These are phyloP conservation scores for Poecilus cupreus DNA, from an alignment of 2,888 invertebrate species.

Conservation along the genomic window DNA sequence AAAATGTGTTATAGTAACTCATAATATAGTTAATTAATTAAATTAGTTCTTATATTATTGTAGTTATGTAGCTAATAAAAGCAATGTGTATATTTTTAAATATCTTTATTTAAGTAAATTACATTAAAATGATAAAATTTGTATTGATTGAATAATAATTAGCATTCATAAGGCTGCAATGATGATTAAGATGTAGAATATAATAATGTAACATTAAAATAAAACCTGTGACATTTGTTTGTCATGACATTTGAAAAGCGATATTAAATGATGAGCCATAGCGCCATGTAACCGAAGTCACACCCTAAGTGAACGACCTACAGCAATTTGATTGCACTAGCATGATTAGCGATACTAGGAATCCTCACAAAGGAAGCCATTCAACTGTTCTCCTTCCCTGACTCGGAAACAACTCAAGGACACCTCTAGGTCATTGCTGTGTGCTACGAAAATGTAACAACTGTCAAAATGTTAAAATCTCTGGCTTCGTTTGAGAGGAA, in stretches of 20 bases:
- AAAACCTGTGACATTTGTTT: constrained; percentile 46
- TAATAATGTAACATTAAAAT: constrained; percentile 25
- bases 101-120: constrained; percentile 59
- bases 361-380: constrained; percentile 38
- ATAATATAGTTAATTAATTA: no score
- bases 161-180: constrained; percentile 54
- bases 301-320: constrained; percentile 45
- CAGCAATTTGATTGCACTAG: constrained; percentile 58
- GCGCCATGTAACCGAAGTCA: not conserved
- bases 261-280: constrained; percentile 22
- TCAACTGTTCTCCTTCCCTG: not conserved
- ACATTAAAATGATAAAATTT: constrained; percentile 58
- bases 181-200: constrained; percentile 52
- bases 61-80: no score
- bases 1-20: no score
- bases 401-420: not conserved
- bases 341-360: constrained; percentile 51
- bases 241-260: constrained; percentile 49
- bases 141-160: constrained; percentile 50
- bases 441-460: constrained; percentile 19
- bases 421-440: no score
- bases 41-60: no score
- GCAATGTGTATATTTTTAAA: constrained; percentile 32
- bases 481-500: constrained; percentile 16
- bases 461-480: not conserved